Conservation (phyloP, 2,113 vertebrate species). For the Calidris pygmaea region DNA sequence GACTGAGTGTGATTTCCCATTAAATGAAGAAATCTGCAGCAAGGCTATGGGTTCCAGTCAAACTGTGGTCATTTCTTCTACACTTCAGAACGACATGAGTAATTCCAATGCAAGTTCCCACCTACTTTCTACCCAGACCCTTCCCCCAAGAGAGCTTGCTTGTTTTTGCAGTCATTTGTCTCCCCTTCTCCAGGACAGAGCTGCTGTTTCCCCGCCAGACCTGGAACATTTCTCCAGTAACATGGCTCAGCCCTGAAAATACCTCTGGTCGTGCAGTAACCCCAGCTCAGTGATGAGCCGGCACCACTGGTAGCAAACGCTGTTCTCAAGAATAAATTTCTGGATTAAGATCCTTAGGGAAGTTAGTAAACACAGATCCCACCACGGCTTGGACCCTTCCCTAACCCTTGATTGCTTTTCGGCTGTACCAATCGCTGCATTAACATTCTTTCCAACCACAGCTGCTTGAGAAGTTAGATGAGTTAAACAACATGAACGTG, state of each 20-base stretch:
- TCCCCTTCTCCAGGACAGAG: neutral
- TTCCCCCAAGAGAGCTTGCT: neutral
- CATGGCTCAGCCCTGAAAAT: neutral
- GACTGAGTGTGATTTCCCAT: accelerated
- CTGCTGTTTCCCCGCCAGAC: neutral
- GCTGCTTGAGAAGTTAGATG: neutral
- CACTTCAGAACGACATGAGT: neutral
- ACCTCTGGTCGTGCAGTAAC: neutral
- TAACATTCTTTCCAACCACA: constrained; percentile 32
- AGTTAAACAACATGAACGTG: neutral
- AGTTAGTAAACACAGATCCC: neutral
- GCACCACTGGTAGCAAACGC: neutral
- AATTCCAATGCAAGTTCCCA: neutral
- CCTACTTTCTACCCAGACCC: neutral
- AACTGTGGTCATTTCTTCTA: accelerated
- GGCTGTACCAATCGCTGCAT: neutral
- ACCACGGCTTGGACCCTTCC: neutral
- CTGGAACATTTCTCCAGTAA: neutral
- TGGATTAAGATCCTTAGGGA: neutral
- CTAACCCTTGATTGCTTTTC: neutral
- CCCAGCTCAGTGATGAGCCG: neutral
- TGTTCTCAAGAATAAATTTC: neutral
- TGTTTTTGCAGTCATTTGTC: neutral
- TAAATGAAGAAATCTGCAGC: neutral
- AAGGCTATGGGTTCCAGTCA: no score